Percentiles rank a stretch among this genome's conserved stretches.
Conservation (phyloP, 2,888 invertebrate species). For the Pseudococcus viburni region DNA sequence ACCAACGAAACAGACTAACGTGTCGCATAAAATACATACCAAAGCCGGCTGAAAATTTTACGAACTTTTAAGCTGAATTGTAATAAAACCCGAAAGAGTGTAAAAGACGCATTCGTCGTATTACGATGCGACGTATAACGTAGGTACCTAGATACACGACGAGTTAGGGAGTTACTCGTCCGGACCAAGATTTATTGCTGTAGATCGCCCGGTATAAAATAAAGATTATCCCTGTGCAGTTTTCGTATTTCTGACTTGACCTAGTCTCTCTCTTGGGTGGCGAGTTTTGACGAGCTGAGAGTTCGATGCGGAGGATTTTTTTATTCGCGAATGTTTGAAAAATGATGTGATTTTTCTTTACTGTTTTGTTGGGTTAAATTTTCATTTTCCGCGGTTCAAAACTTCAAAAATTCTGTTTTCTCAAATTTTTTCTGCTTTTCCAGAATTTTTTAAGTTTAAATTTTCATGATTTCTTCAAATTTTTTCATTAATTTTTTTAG, state of each 20-base stretch:
- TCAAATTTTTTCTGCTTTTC: no score
- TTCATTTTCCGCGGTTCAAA: no score
- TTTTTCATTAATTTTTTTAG: no score
- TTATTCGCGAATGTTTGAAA: no score
- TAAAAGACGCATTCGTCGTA: slow-evolving; percentile 24
- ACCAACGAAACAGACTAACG: slow-evolving; percentile 1
- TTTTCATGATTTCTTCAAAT: no score
- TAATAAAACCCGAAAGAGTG: slow-evolving; percentile 35
- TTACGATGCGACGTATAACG: no score
- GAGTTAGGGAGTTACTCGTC: not conserved
- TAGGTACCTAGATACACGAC: not conserved
- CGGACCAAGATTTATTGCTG: not conserved
- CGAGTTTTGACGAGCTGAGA: no score
- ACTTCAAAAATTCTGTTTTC: no score
- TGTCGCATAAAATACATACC: slow-evolving; percentile 47
- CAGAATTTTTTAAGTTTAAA: no score
- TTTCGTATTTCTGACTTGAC: not conserved
- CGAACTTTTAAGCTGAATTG: slow-evolving; percentile 50
- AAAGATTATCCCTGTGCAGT: not conserved
- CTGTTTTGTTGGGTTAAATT: no score
- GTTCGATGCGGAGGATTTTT: no score
- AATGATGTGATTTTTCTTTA: no score
- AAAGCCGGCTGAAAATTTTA: slow-evolving; percentile 4
- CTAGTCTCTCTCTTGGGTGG: not conserved
- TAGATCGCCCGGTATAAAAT: not conserved